Conservation (phyloP, 2,113 vertebrate species). For the Hippocampus mohnikei region DNA sequence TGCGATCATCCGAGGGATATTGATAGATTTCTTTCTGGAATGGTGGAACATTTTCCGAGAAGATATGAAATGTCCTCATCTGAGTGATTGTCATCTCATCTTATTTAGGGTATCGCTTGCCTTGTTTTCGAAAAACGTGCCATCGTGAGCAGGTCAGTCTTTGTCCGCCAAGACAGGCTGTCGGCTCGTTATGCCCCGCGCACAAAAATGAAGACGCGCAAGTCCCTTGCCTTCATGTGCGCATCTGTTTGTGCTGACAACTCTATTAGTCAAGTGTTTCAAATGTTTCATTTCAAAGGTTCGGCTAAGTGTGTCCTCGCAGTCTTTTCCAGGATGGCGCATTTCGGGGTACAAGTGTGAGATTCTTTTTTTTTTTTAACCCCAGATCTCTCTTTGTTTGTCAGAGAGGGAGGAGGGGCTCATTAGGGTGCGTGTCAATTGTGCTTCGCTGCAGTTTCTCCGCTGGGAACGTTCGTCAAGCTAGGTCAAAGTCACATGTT, state of each 20-base stretch:
- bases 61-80: not conserved
- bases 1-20: no score
- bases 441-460: slow-evolving; percentile 9
- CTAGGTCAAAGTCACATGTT: slow-evolving; percentile 32
- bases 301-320: not conserved
- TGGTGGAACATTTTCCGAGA: no score
- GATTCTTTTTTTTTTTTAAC: not conserved
- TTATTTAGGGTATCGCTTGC: not conserved
- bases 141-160: slow-evolving; percentile 26
- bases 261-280: not conserved
- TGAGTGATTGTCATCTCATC: not conserved
- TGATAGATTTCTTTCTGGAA: no score
- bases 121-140: not conserved
- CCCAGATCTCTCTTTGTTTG: not conserved
- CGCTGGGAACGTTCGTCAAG: slow-evolving; percentile 16
- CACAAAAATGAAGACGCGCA: slow-evolving; percentile 44
- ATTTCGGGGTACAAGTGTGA: slow-evolving; percentile 5
- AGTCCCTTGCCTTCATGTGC: slow-evolving; percentile 37
- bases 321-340: not conserved
- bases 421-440: slow-evolving; percentile 15
- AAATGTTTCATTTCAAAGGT: not conserved
- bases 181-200: slow-evolving; percentile 29
- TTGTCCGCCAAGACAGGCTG: slow-evolving; percentile 36
- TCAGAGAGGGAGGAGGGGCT: not conserved
- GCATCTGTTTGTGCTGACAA: slow-evolving; percentile 50